These are phyloP conservation scores for Hirtodrosophila histrioides DNA, from an alignment of 2,888 invertebrate species.

Conservation along the genomic window DNA sequence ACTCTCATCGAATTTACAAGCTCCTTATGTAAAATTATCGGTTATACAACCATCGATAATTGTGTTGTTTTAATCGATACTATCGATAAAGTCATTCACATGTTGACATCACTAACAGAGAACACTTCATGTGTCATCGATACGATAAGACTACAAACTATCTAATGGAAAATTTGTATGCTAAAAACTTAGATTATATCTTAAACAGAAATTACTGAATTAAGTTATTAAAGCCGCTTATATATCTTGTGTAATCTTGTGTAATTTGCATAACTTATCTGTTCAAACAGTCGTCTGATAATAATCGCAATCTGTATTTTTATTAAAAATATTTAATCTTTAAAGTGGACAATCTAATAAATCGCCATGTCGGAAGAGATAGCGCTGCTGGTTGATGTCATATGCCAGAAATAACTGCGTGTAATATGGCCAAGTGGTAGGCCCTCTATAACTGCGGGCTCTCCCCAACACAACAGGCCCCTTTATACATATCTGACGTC, in stretches of 20 bases:
- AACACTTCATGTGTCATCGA: too few relatives aligned
- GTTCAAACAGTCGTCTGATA: conserved; percentile 23
- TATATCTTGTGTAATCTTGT: neutral
- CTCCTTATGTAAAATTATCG: too few relatives aligned
- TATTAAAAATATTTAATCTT: conserved; percentile 41
- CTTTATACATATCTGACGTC: conserved; percentile 14
- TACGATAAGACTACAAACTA: too few relatives aligned
- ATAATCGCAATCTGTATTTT: conserved; percentile 18
- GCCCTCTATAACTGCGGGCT: conserved; percentile 15
- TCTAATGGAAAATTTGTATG: too few relatives aligned
- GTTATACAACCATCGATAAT: too few relatives aligned
- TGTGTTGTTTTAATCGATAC: too few relatives aligned
- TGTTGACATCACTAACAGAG: too few relatives aligned
- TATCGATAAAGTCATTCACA: too few relatives aligned
- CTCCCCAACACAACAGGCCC: conserved; percentile 1
- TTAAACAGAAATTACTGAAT: too few relatives aligned
- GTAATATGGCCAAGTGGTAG: conserved; percentile 10
- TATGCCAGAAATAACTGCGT: conserved; percentile 19
- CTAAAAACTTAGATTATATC: too few relatives aligned
- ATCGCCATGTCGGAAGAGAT: conserved; percentile 56
- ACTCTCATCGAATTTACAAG: too few relatives aligned
- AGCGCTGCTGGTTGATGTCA: conserved; percentile 59
- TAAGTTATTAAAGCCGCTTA: too few relatives aligned
- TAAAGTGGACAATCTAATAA: conserved; percentile 58
- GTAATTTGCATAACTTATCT: conserved; percentile 16